These are phyloP conservation scores for Manis crassicaudata DNA, from an alignment of 2,797 vertebrate genomes.

Conservation along the genomic window DNA sequence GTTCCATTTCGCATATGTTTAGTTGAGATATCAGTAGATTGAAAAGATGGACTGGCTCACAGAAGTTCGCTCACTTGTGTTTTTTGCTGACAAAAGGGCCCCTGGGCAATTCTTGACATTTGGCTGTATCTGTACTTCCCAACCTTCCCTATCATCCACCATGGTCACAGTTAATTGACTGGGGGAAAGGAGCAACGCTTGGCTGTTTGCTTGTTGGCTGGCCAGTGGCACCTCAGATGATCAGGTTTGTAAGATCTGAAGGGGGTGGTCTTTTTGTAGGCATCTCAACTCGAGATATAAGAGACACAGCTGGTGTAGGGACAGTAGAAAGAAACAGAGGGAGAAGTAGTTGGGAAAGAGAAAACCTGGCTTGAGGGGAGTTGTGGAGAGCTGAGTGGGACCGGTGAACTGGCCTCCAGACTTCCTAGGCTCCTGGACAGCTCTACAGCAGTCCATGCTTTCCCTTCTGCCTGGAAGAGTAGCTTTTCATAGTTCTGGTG, in stretches of 20 bases:
- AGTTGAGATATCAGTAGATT: background rate
- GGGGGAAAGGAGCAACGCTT: background rate
- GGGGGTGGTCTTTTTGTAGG: background rate
- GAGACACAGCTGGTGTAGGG: background rate
- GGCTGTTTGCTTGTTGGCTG: background rate
- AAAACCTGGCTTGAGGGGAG: background rate
- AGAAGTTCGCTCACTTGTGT: conserved; percentile 11
- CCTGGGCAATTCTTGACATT: background rate
- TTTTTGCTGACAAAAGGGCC: background rate
- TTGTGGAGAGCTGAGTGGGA: background rate
- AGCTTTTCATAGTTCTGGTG: background rate
- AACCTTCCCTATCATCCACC: background rate
- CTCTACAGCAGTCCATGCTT: background rate
- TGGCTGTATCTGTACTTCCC: background rate
- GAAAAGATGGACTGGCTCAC: background rate
- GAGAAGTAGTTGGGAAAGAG: background rate
- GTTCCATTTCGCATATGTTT: background rate
- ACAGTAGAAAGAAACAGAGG: background rate
- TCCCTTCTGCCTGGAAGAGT: background rate
- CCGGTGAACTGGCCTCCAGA: background rate
- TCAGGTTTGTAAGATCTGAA: background rate
- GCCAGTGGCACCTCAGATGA: conserved; percentile 19
- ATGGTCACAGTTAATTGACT: conserved; percentile 30
- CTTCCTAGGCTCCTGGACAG: background rate
- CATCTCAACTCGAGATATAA: conserved; percentile 12